Conservation (phyloP, 2,797 vertebrate genomes). For the Muscicapa striata region DNA sequence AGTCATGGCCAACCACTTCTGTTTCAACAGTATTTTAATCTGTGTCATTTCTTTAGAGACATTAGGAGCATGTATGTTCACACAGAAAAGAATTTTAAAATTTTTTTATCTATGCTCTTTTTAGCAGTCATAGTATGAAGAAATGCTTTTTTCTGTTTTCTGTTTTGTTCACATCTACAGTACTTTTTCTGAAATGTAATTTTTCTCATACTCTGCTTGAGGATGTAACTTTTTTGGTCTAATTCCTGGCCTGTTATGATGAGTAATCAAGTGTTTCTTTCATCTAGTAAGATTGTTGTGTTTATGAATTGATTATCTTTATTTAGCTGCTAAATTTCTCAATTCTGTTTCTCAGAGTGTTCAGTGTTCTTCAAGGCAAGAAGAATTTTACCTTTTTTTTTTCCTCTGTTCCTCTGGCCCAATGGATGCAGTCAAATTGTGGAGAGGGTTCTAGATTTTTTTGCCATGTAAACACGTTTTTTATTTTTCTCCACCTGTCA, state of each 20-base stretch:
- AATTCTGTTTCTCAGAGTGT: background rate
- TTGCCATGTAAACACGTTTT: background rate
- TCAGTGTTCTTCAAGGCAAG: background rate
- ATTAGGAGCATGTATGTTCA: background rate
- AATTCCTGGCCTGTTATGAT: background rate
- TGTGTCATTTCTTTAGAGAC: background rate
- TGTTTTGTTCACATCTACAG: background rate
- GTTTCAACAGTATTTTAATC: background rate
- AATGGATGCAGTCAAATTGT: background rate
- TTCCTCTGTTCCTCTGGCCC: background rate
- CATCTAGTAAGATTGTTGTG: background rate
- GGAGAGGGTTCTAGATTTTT: background rate
- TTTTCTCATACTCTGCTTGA: background rate
- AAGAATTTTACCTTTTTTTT: background rate
- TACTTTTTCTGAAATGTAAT: background rate
- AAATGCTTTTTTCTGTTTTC: background rate
- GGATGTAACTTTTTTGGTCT: background rate
- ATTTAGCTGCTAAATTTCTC: background rate
- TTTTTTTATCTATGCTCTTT: background rate
- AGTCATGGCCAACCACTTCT: background rate
- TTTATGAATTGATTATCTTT: constrained; percentile 15
- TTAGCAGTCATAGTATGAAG: background rate
- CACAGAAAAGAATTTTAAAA: background rate
- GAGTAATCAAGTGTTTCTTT: constrained; percentile 30
- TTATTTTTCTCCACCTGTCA: background rate